Evolutionary conservation across 2,888 invertebrate genomes (phyloP).

Genomic region (Eupithecia subumbrata): DNA sequence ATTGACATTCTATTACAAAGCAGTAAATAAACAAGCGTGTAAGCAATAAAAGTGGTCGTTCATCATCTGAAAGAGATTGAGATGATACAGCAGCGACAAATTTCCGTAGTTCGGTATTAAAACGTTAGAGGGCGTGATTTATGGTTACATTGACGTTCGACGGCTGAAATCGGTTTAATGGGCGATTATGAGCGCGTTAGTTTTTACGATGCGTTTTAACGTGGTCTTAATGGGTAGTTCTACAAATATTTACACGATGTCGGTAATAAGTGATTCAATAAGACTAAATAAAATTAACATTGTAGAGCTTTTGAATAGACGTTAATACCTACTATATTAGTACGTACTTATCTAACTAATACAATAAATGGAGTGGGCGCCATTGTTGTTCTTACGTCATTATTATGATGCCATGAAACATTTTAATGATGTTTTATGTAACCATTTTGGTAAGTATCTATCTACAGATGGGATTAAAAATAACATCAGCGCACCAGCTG

Average conservation of each 20-base stretch:
- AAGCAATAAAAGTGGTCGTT: slow-evolving; percentile 74
- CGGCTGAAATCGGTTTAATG: slow-evolving; percentile 71
- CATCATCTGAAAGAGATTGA: slow-evolving; percentile 72
- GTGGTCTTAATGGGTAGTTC: slow-evolving; percentile 70
- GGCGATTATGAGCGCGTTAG: slow-evolving; percentile 71
- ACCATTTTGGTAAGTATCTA: slow-evolving; percentile 15
- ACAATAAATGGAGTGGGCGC: slow-evolving; percentile 13
- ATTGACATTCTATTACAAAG: slow-evolving; percentile 75
- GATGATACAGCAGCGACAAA: slow-evolving; percentile 70
- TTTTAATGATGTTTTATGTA: slow-evolving; percentile 13
- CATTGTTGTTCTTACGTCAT: slow-evolving; percentile 16
- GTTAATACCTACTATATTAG: not conserved
- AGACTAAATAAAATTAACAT: slow-evolving; percentile 29
- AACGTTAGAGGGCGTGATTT: slow-evolving; percentile 76
- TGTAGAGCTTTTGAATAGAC: slow-evolving; percentile 25
- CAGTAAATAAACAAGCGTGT: slow-evolving; percentile 74
- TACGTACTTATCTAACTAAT: not conserved
- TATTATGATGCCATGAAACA: slow-evolving; percentile 11
- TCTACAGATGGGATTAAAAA: slow-evolving; percentile 14
- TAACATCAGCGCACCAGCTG: slow-evolving; percentile 13
- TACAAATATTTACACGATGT: slow-evolving; percentile 71
- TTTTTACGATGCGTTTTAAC: slow-evolving; percentile 72
- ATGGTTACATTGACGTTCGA: slow-evolving; percentile 66
- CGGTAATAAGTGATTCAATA: slow-evolving; percentile 58
- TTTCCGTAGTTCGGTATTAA: slow-evolving; percentile 63